Evolutionary conservation across 92 coral and sea anemone genomes (phyloP).

Genomic region (Palythoa caribaeorum): DNA sequence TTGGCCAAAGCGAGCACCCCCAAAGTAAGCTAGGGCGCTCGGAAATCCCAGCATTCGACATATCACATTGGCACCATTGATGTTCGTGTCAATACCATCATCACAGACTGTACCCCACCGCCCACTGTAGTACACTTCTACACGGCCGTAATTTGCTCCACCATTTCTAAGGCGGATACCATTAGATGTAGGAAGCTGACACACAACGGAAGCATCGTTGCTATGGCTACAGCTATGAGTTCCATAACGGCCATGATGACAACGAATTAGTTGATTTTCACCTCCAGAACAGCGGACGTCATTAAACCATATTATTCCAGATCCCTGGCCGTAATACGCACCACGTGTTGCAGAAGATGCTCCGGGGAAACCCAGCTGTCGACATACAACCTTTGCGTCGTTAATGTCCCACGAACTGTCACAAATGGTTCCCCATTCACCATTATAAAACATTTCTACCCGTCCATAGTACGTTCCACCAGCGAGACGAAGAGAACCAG

Average conservation of each 20-base stretch:
- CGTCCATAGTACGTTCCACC: background rate
- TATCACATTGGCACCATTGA: constrained; percentile 13
- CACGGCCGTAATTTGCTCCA: constrained; percentile 24
- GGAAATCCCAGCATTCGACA: constrained; percentile 23
- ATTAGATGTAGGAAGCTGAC: background rate
- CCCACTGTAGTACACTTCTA: constrained; percentile 17
- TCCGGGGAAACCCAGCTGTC: constrained; percentile 13
- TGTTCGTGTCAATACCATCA: background rate
- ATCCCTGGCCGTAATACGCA: constrained; percentile 19
- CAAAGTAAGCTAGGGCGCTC: background rate
- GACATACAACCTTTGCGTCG: too few relatives aligned
- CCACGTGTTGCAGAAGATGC: background rate
- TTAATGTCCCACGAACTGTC: too few relatives aligned
- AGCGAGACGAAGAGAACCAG: constrained; percentile 21
- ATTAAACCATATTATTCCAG: constrained; percentile 16
- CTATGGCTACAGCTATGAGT: constrained; percentile 9
- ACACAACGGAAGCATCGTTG: constrained; percentile 25
- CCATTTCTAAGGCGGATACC: background rate
- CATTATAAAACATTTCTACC: constrained; percentile 5
- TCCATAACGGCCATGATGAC: background rate
- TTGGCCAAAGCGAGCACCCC: constrained; percentile 3
- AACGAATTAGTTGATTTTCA: background rate
- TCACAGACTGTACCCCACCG: constrained; percentile 35
- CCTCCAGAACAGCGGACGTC: background rate
- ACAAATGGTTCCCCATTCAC: constrained; percentile 25